Percentiles rank a stretch among this genome's conserved stretches.
These are phyloP conservation scores for Aphaenogaster floridana DNA, from an alignment of 1,140 invertebrate genomes.

Conservation along the genomic window DNA sequence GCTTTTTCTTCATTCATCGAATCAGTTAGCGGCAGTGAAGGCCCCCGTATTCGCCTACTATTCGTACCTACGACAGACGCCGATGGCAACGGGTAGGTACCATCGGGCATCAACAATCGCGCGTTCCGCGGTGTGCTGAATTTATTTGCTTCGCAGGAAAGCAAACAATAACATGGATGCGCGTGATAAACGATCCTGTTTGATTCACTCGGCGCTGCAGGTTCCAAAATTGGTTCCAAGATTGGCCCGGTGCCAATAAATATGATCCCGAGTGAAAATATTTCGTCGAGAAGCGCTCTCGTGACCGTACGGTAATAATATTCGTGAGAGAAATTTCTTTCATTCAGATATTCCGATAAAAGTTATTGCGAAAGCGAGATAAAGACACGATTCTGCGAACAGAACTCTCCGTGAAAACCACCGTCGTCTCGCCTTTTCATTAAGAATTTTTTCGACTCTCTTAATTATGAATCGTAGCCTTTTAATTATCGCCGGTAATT, in stretches of 20 bases:
- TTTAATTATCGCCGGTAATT: conserved; percentile 53
- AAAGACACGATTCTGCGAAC: background rate
- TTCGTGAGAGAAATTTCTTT: background rate
- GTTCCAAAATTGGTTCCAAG: conserved; percentile 17
- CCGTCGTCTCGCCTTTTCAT: background rate
- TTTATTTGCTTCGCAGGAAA: conserved; percentile 27
- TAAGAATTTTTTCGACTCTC: conserved; percentile 44
- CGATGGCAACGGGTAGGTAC: background rate
- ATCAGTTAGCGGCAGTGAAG: conserved; percentile 27
- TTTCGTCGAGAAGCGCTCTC: background rate
- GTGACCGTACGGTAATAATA: background rate
- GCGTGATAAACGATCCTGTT: conserved; percentile 44
- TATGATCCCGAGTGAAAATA: conserved; percentile 13
- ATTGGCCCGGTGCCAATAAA: conserved; percentile 1
- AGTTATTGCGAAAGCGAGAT: background rate
- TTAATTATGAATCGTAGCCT: conserved; percentile 48
- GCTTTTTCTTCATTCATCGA: conserved; percentile 63
- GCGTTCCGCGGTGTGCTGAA: conserved; percentile 3
- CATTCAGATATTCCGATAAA: background rate
- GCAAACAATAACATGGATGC: conserved; percentile 37
- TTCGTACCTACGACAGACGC: background rate
- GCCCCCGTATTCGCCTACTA: background rate
- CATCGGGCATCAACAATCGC: conserved; percentile 4
- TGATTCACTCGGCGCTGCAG: conserved; percentile 10
- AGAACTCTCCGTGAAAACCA: background rate